A percentile compares a stretch with the other conserved stretches of the same genome.
Evolutionary conservation across 1,140 invertebrate species (phyloP).

Genomic region (Elysia chlorotica): DNA sequence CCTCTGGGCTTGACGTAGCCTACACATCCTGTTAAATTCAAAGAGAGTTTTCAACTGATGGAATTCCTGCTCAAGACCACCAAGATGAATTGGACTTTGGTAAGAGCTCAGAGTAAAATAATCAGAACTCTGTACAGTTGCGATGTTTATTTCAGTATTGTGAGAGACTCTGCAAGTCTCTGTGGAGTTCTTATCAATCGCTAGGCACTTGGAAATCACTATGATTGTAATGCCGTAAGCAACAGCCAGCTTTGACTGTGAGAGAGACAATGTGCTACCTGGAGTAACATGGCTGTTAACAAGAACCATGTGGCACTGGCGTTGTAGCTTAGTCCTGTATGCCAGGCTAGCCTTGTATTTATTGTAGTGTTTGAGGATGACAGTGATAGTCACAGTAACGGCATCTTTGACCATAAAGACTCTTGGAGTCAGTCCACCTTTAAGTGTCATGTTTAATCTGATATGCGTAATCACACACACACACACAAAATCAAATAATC

Average conservation of each 20-base stretch:
- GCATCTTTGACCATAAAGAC: no score
- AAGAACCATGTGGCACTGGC: background rate
- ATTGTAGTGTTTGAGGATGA: background rate
- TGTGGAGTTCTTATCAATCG: background rate
- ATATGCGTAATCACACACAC: no score
- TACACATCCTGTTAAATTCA: background rate
- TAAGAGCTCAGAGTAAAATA: background rate
- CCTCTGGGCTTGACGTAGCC: background rate
- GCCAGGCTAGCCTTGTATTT: background rate
- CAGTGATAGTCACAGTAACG: background rate
- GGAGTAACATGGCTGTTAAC: background rate
- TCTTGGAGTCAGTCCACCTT: no score
- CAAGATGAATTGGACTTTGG: background rate
- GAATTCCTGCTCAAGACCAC: background rate
- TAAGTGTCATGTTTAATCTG: no score
- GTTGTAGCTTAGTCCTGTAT: background rate
- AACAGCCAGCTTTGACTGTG: background rate
- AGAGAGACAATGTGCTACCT: background rate
- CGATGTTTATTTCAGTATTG: background rate
- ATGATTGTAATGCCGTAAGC: slow-evolving; percentile 6
- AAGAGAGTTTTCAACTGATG: background rate
- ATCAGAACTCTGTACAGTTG: slow-evolving; percentile 10
- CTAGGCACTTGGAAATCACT: background rate
- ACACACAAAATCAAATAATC: no score
- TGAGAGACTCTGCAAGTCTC: background rate